Evolutionary conservation across 2,113 vertebrate species (phyloP), one percentile per base, ranked within the genome.

Genomic region (Tiliqua scincoides): DNA sequence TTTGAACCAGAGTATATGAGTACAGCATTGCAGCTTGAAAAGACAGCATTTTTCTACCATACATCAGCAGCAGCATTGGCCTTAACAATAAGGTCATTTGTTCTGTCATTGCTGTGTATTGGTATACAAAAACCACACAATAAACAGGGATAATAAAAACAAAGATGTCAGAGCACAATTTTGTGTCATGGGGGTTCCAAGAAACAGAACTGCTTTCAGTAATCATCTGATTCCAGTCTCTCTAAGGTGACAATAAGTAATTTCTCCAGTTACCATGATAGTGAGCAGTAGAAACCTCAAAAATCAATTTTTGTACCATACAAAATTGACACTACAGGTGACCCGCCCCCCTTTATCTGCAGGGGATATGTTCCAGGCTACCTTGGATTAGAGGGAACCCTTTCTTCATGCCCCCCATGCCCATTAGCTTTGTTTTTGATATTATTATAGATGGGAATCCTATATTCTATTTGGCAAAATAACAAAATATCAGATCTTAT

Each of bases 11-110:
- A 85, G 52, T 85, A 37, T 68, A 79, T 61, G 65, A 79, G 54
- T 18, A 70, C 52, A 43, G 54, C 54, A 71, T 71, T 70, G 75
- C 84, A 71, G 54, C 84, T 62, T 85, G 30, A 59, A 85, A 71
- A 43, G 35, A 27, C 40, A 23, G 32, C 52, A 71, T 71, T 85
- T 72, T 71, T 85, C 67, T 85, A n/a, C 48, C 57, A 43, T 85
- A 79, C 76, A 85, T 79, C 68, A 79, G 1, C 12, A n/a, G 11
- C 65, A 67, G 30, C 27, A n/a, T 62, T 43, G 67, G 37, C 40
- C 25, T 72, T 79, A 85, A 85, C 84, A 85, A 72, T 61, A 85
- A 71, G 30, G 54, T 27, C 67, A 48, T 25, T 85, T 85, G 76
- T 85, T 72, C 76, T 79, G 54, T 14, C 32, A 15, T 25, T 23